phyloP scores from a whole-genome alignment of 2,888 invertebrate species.

The Brachylomia viminalis region DNA sequence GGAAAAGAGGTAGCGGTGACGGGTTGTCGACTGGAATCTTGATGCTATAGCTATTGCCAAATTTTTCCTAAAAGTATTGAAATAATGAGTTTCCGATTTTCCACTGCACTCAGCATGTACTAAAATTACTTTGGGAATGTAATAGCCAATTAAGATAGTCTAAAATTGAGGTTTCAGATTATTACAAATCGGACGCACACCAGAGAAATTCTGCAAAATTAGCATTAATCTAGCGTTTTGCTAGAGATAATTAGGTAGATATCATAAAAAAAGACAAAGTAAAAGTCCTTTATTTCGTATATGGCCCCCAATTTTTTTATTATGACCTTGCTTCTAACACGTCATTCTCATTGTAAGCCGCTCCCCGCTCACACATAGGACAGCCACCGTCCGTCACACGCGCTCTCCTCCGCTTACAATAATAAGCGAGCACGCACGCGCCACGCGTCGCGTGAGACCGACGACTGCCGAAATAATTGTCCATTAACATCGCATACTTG shows the following conservation, averaged over 20 bases:
- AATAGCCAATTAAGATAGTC: background rate
- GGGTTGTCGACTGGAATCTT: constrained; percentile 1
- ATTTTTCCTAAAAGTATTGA: background rate
- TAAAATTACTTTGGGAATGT: background rate
- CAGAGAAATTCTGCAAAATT: background rate
- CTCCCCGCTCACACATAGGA: constrained; percentile 61
- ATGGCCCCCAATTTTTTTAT: background rate
- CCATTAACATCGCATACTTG: constrained; percentile 83
- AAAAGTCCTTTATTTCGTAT: background rate
- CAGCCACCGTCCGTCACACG: constrained; percentile 73
- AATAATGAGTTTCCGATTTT: background rate
- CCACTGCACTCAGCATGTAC: background rate
- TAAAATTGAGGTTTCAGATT: background rate
- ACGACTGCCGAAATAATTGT: constrained; percentile 89
- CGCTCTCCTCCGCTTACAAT: constrained; percentile 80
- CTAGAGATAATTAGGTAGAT: too few relatives aligned
- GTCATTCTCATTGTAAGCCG: constrained; percentile 17
- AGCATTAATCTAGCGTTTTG: background rate
- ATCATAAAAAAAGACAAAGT: background rate
- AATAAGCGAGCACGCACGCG: constrained; percentile 83
- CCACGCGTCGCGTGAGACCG: constrained; percentile 87
- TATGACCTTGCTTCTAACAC: background rate
- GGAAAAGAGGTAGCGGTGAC: constrained; percentile 67
- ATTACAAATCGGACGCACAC: too few relatives aligned
- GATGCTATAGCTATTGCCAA: too few relatives aligned